Evolutionary conservation across 1,140 invertebrate genomes (phyloP).

Genomic region (Hestina assimilis): DNA sequence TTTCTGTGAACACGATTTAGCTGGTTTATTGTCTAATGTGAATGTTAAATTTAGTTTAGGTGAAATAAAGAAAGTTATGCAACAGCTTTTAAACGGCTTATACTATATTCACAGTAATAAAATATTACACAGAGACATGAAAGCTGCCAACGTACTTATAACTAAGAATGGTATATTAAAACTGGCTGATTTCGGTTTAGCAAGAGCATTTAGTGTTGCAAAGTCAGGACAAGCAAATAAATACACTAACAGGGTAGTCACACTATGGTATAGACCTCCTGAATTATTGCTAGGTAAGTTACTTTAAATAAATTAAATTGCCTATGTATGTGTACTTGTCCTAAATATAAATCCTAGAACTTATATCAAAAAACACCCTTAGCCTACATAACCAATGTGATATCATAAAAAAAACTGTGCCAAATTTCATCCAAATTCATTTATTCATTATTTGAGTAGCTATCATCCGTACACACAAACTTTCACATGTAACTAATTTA

Average conservation of each 20-base stretch:
- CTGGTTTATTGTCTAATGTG: slow-evolving; percentile 96
- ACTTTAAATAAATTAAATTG: not conserved
- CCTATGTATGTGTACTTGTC: too few relatives aligned
- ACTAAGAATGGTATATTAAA: slow-evolving; percentile 97
- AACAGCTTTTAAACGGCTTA: slow-evolving; percentile 96
- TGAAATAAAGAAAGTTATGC: slow-evolving; percentile 99
- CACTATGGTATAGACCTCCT: slow-evolving; percentile 98
- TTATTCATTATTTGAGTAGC: too few relatives aligned
- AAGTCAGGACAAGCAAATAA: slow-evolving; percentile 92
- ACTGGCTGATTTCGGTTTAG: slow-evolving; percentile 95
- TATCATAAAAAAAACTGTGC: too few relatives aligned
- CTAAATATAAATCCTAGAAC: too few relatives aligned
- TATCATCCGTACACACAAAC: too few relatives aligned
- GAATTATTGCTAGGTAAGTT: slow-evolving; percentile 76
- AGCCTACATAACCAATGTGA: too few relatives aligned
- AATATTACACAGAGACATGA: slow-evolving; percentile 98
- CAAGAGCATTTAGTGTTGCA: slow-evolving; percentile 93
- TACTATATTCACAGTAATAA: slow-evolving; percentile 99
- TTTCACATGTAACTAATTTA: too few relatives aligned
- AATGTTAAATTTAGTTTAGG: slow-evolving; percentile 98
- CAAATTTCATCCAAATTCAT: too few relatives aligned
- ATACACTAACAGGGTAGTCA: slow-evolving; percentile 98
- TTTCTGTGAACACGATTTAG: slow-evolving; percentile 99
- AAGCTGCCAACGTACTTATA: slow-evolving; percentile 99
- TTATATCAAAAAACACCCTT: too few relatives aligned